Percentiles rank a stretch among this genome's conserved stretches.
Conservation (phyloP, 2,113 vertebrate species). For the Sinocyclocheilus grahami region DNA sequence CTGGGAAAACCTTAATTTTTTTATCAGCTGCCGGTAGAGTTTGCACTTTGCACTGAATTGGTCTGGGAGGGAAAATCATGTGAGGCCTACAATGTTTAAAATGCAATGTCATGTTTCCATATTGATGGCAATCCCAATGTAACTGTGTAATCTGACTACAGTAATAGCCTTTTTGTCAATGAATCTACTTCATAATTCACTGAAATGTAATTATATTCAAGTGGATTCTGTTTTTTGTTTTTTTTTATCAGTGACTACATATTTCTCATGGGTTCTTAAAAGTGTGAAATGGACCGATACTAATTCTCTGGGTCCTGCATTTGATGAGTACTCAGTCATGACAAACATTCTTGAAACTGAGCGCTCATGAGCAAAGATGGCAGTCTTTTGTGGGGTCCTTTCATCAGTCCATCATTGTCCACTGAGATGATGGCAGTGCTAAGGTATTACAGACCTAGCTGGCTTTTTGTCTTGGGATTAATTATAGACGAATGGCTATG, state of each 20-base stretch:
- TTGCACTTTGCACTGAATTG: too few species aligned
- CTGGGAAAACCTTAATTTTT: neutral
- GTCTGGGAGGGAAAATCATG: too few species aligned
- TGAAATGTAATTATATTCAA: too few species aligned
- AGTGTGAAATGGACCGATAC: neutral
- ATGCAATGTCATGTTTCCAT: neutral
- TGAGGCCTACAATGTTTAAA: too few species aligned
- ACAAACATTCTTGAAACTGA: neutral
- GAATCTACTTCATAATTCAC: neutral
- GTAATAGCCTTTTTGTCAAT: neutral
- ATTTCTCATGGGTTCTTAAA: neutral
- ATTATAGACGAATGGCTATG: neutral
- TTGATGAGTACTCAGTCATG: neutral
- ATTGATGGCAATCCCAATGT: neutral
- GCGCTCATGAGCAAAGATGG: too few species aligned
- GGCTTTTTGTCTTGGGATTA: neutral
- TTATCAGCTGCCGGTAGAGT: too few species aligned
- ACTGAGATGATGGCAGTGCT: neutral
- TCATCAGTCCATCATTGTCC: neutral
- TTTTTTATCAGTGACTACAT: neutral
- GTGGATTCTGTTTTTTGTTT: too few species aligned
- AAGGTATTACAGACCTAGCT: neutral
- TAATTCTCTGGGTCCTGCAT: neutral
- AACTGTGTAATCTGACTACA: neutral
- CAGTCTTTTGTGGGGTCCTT: neutral